phyloP scores from a whole-genome alignment of 2,888 invertebrate genomes.

The Mechanitis messenoides region DNA sequence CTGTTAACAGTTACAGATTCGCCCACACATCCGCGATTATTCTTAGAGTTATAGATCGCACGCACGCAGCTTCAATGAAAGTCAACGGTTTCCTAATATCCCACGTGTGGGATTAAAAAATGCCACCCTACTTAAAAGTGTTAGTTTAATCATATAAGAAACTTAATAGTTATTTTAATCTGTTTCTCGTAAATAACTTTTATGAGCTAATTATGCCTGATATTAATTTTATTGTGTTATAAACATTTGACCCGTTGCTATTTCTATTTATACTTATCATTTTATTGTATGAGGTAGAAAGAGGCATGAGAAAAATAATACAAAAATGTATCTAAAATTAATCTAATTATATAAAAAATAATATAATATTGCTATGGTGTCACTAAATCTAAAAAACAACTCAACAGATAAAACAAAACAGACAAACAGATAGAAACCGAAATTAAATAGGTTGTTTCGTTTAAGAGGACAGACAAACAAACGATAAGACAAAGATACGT shows the following conservation, averaged over 20 bases:
- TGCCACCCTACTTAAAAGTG: too few species aligned
- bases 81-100: constrained; percentile 24
- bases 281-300: background rate
- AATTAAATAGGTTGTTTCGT: too few species aligned
- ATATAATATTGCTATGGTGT: too few species aligned
- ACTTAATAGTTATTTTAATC: too few species aligned
- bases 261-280: background rate
- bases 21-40: constrained; percentile 44
- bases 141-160: too few species aligned
- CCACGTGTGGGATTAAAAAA: background rate
- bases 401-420: too few species aligned
- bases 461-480: too few species aligned
- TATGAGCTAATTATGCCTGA: background rate
- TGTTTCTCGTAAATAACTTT: background rate
- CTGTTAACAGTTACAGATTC: constrained; percentile 35
- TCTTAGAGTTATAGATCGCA: constrained; percentile 44
- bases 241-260: background rate
- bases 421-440: too few species aligned
- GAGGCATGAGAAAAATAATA: background rate
- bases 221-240: constrained; percentile 1
- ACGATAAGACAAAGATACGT: too few species aligned
- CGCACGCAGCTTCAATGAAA: constrained; percentile 38
- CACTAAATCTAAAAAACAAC: too few species aligned
- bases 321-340: too few species aligned
- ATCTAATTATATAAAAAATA: too few species aligned